These are phyloP conservation scores for Incurvaria masculella DNA, from an alignment of 2,888 invertebrate genomes.

Conservation along the genomic window DNA sequence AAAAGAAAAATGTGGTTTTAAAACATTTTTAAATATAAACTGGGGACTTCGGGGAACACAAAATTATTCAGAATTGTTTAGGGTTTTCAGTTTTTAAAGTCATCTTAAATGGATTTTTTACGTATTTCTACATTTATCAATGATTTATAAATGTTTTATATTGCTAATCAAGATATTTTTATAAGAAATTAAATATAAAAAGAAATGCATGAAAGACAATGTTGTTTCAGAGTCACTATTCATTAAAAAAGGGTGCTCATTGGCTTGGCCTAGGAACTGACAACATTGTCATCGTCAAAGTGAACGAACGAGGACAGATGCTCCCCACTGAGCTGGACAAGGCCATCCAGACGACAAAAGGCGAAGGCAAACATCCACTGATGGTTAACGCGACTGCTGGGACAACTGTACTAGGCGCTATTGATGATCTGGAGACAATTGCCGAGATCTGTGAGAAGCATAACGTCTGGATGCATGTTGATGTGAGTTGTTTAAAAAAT, in stretches of 20 bases:
- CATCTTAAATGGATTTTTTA: too few species aligned
- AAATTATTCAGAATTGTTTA: too few species aligned
- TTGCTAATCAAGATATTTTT: too few species aligned
- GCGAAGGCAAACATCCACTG: slow-evolving; percentile 56
- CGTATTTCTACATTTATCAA: too few species aligned
- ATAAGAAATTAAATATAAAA: too few species aligned
- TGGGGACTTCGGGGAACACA: too few species aligned
- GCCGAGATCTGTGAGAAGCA: slow-evolving; percentile 66
- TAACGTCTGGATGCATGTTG: slow-evolving; percentile 78
- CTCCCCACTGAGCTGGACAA: slow-evolving; percentile 55
- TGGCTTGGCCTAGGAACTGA: slow-evolving; percentile 85
- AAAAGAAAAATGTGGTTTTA: too few species aligned
- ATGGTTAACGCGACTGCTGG: slow-evolving; percentile 75
- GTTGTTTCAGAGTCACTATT: slow-evolving; percentile 69
- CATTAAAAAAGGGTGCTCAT: slow-evolving; percentile 74
- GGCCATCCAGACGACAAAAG: slow-evolving; percentile 47
- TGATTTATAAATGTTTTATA: too few species aligned
- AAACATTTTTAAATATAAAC: too few species aligned
- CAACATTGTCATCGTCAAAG: slow-evolving; percentile 61
- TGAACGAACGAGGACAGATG: slow-evolving; percentile 69
- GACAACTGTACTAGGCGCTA: slow-evolving; percentile 81
- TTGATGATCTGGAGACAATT: slow-evolving; percentile 68
- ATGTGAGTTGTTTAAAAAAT: too few species aligned
- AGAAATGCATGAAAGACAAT: slow-evolving; percentile 2
- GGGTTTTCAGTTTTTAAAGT: too few species aligned